These are phyloP conservation scores for Orthochromis malagaraziensis DNA, from an alignment of 2,113 vertebrate genomes.

Conservation along the genomic window DNA sequence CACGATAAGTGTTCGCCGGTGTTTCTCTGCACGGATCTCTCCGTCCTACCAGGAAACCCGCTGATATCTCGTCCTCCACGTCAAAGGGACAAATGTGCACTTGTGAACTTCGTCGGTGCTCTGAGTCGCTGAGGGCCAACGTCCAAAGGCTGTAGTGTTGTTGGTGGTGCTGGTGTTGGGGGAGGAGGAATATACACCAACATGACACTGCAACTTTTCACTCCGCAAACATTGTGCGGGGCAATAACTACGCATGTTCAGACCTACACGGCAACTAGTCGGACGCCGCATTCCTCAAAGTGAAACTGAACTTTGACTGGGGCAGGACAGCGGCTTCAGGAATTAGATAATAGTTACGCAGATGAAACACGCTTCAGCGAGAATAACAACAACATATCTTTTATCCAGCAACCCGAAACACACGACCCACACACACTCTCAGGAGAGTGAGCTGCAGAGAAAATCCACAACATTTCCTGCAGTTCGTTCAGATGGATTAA, in stretches of 20 bases:
- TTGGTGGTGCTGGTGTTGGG: not conserved
- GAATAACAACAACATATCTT: not conserved
- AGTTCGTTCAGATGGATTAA: not conserved
- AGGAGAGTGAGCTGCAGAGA: not conserved
- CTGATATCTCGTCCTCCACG: not conserved
- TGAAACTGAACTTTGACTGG: conserved; percentile 14
- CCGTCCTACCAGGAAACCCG: not conserved
- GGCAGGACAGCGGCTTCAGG: not conserved
- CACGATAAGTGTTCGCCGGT: not conserved
- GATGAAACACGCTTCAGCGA: not conserved
- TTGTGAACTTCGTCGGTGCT: not conserved
- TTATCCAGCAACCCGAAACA: not conserved
- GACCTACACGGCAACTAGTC: not conserved
- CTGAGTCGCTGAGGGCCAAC: not conserved
- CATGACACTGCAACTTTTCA: conserved; percentile 66
- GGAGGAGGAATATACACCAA: conserved; percentile 31
- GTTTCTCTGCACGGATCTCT: not conserved
- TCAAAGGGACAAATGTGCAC: not conserved
- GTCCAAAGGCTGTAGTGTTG: not conserved
- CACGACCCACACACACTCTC: rapidly evolving
- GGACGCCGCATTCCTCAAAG: conserved; percentile 21
- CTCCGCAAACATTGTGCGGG: not conserved
- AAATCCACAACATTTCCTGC: not conserved
- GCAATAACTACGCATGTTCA: not conserved
- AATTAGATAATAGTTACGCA: not conserved